Evolutionary conservation across 1,140 invertebrate genomes (phyloP), one percentile per base, ranked within the genome.

Genomic region (Goniozus legneri): DNA sequence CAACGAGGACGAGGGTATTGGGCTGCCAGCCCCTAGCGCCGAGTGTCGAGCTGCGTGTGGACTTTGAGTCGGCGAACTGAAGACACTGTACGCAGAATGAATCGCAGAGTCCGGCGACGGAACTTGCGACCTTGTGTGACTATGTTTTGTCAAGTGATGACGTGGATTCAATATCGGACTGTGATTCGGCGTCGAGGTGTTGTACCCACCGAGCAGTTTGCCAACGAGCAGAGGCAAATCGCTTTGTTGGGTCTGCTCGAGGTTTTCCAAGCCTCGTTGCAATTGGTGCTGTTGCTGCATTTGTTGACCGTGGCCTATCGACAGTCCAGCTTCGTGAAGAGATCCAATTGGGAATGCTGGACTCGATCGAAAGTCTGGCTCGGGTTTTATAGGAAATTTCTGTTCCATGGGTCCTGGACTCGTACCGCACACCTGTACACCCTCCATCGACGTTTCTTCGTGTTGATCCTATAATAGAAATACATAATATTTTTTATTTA

Each of bases 21-120:
- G 75, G 54, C 77, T 77, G 1, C 77, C 78, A 14, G 77, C 69
- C 18, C 75, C 73, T 37, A 78, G 36, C 27, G 76, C 80, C 38
- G 83, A 79, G 63, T 92, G 90, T 3, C 89, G 79, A n/a, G 88
- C 87, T 8, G 89, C 89, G 7, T 91, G 81, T 2, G 90, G 91
- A 60, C 85, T 88, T 55, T 91, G 90, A 44, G 87, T 91, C 15
- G 89, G 91, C 47, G 87, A 92, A 71, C 82, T 84, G 65, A 85
- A 85, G 14, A 85, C 83, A 50, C 82, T 84, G 63, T 91, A 92
- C 56, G 86, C 89, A 52, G 88, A 92, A 77, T 91, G 90, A 58
- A 91, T 88, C 50, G 89, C 89, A 30, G 88, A 90, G 67, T 91
- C 88, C 2, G 88, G 89, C 58, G 87, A 90, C 31, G 73, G 73